Evolutionary conservation across 1,140 invertebrate genomes (phyloP), one percentile per base, ranked within the genome.

Genomic region (Orius insidiosus): DNA sequence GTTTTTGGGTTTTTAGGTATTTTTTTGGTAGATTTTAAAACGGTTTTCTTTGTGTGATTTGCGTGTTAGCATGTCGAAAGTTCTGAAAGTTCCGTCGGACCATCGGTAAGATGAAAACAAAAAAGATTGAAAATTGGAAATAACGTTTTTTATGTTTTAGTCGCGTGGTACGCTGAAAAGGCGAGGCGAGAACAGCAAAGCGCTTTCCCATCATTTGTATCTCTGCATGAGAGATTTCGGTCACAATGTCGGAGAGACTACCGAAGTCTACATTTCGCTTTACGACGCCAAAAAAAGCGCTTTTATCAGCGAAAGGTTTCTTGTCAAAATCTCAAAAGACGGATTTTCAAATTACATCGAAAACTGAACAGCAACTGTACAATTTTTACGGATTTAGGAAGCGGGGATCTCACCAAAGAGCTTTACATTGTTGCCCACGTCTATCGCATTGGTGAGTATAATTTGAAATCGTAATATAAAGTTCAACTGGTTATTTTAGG

Each of bases 271-370:
- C 53, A 80, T 93, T 55, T 86, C 84, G 37, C 60, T 94, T 0
- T 90, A 85, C 60, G 85, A 92, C 61, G 75, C 75, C 1, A 74
- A 73, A 54, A 71, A 75, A 47, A 69, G 70, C 46, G 48, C 38
- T 48, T 35, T 42, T 62, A 67, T 41, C 53, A 92, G 85, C 51
- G 87, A 93, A 61, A 68, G 85, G 47, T 92, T 90, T 68, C 68
- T 88, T 56, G 82, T 92, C 36, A 73, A 75, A 56, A 80, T 92
- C 59, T 83, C 82, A 47, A 87, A 85, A 60, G 83, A 88, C 56
- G 86, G 85, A 36, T 86, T 87, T 62, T 84, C 83, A 14, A 86
- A 85, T 60, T 87, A 88, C 59, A 72, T 87, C 11, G 85, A 89
- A 55, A 84, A 85, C 61, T 90, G 48, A 78, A 89, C 59, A 85